phyloP scores from a whole-genome alignment of 2,113 vertebrate species.

The Serinus canaria region DNA sequence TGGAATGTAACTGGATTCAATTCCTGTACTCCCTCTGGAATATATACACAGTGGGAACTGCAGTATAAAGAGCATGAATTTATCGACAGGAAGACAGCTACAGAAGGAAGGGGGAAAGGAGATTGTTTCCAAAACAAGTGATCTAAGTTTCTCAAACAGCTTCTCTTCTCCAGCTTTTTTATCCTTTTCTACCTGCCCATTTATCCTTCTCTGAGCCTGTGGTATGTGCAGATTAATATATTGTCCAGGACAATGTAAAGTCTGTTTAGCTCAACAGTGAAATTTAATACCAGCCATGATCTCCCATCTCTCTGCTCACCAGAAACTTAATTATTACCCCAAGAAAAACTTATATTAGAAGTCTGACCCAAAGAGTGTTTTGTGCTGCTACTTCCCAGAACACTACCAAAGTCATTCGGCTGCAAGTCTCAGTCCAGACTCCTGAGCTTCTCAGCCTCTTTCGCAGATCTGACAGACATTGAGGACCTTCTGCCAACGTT shows the following conservation, averaged over 20 bases:
- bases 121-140: neutral
- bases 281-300: neutral
- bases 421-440: neutral
- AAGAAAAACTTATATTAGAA: neutral
- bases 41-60: neutral
- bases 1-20: neutral
- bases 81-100: neutral
- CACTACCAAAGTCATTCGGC: neutral
- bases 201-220: neutral
- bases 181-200: neutral
- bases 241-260: neutral
- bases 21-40: neutral
- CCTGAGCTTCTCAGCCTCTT: neutral
- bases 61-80: neutral
- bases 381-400: neutral
- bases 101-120: neutral
- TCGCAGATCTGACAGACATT: neutral
- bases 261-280: neutral
- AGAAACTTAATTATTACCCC: neutral
- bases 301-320: neutral
- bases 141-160: neutral
- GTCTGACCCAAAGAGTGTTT: neutral
- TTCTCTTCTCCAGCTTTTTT: neutral
- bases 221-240: neutral
- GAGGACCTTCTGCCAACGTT: neutral